Evolutionary conservation across 2,113 vertebrate genomes (phyloP).

Genomic region (Cygnus atratus): DNA sequence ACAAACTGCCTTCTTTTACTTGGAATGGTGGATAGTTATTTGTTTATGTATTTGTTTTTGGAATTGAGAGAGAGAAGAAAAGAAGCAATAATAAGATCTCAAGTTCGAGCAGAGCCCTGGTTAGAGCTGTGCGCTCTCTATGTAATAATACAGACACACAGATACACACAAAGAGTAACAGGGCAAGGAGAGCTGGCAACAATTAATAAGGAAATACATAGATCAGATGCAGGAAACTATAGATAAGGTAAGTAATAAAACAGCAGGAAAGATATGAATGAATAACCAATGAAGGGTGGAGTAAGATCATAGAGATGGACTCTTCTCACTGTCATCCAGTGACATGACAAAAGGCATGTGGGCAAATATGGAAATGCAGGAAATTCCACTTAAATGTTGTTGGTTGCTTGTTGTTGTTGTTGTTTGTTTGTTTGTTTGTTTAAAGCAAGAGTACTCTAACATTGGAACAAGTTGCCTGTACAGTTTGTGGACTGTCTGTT

Average conservation of each 20-base stretch:
- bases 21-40: background rate
- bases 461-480: background rate
- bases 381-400: background rate
- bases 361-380: background rate
- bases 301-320: background rate
- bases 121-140: no score
- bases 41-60: background rate
- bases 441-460: background rate
- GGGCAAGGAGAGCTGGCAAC: background rate
- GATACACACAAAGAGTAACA: background rate
- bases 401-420: no score
- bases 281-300: background rate
- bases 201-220: background rate
- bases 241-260: background rate
- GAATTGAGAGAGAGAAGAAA: background rate
- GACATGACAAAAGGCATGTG: background rate
- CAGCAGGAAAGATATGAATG: background rate
- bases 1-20: background rate
- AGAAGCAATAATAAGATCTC: background rate
- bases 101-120: background rate
- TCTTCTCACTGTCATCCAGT: background rate
- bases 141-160: background rate
- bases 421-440: background rate
- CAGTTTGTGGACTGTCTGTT: background rate
- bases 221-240: background rate